Evolutionary conservation across 2,113 vertebrate genomes (phyloP).

Genomic region (Elanus axillaris): DNA sequence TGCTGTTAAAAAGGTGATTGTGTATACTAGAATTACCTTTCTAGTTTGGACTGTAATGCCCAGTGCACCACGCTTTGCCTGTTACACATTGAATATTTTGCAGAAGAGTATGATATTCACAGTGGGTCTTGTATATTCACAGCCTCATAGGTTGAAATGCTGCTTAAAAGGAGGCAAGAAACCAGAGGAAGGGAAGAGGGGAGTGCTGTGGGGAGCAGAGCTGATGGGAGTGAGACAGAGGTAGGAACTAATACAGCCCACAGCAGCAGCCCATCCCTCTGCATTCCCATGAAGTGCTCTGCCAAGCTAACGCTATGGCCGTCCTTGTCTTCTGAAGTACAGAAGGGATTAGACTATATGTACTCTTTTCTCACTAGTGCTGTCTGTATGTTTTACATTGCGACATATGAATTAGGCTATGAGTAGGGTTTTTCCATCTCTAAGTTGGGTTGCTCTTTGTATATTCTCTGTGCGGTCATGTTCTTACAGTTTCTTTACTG

Average conservation of each 20-base stretch:
- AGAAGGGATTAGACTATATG: neutral
- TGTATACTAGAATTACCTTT: neutral
- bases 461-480: neutral
- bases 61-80: neutral
- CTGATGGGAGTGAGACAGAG: neutral
- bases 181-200: neutral
- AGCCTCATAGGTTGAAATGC: neutral
- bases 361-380: no score
- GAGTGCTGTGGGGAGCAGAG: neutral
- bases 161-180: neutral
- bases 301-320: no score
- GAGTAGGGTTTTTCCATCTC: neutral
- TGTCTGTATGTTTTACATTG: neutral
- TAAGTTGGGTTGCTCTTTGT: neutral
- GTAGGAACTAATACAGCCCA: no score
- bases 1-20: neutral
- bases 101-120: neutral
- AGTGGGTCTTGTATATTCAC: no score
- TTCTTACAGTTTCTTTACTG: neutral
- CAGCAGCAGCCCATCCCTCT: neutral
- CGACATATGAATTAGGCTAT: no score
- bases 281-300: neutral
- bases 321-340: neutral
- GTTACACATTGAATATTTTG: fast-evolving
- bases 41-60: neutral